Conservation (phyloP, 2,797 vertebrate genomes). For the Poeciliopsis paucimaculata region DNA sequence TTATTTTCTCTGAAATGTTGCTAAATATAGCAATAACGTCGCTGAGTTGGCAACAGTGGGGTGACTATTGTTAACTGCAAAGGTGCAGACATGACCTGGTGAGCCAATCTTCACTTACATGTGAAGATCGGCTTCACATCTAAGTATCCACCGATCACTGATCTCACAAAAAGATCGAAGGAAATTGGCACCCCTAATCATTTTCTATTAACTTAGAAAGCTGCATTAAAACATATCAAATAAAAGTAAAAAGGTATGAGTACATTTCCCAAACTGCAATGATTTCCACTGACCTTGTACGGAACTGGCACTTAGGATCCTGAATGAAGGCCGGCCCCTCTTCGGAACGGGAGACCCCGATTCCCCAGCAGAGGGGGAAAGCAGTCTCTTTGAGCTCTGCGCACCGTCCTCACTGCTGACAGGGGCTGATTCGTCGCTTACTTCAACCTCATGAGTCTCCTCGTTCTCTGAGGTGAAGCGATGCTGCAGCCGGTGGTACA, state of each 20-base stretch:
- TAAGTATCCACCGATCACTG: too few species aligned
- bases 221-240: neutral
- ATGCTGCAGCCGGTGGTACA: conserved; percentile 90
- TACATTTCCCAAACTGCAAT: neutral
- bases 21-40: too few species aligned
- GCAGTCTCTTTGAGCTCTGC: conserved; percentile 55
- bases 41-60: too few species aligned
- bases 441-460: conserved; percentile 27
- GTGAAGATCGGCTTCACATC: too few species aligned
- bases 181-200: too few species aligned
- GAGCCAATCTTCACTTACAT: too few species aligned
- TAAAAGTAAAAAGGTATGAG: neutral
- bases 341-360: conserved; percentile 56
- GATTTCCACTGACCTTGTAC: conserved; percentile 54
- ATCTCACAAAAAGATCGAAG: too few species aligned
- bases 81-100: too few species aligned
- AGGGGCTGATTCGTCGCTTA: conserved; percentile 15
- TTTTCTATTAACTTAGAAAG: neutral
- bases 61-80: too few species aligned
- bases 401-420: conserved; percentile 27
- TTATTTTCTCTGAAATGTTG: too few species aligned
- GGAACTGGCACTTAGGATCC: conserved; percentile 45
- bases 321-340: conserved; percentile 58
- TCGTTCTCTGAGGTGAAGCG: conserved; percentile 23
- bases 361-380: conserved; percentile 48